These are phyloP conservation scores for Erebia epiphron DNA, from an alignment of 2,888 invertebrate species.

Conservation along the genomic window DNA sequence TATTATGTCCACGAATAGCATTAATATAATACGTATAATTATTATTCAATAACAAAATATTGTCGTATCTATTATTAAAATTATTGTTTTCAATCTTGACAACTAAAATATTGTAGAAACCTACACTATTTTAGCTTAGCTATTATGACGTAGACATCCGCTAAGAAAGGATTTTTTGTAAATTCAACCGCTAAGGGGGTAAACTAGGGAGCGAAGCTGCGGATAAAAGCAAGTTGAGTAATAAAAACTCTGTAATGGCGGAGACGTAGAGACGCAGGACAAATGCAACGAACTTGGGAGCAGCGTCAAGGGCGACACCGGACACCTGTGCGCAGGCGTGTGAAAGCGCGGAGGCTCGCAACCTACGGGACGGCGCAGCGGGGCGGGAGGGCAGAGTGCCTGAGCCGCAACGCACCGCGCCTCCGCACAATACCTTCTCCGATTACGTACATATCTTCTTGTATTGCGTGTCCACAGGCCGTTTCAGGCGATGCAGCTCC, in stretches of 20 bases:
- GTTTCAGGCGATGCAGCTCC: conserved; percentile 49
- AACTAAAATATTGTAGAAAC: not conserved
- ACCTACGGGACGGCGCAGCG: conserved; percentile 41
- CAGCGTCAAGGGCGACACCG: conserved; percentile 78
- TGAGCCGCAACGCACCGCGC: conserved; percentile 75
- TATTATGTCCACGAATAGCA: conserved; percentile 14
- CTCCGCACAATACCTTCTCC: conserved; percentile 78
- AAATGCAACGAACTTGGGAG: conserved; percentile 64
- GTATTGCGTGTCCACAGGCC: conserved; percentile 58
- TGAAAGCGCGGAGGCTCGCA: conserved; percentile 64
- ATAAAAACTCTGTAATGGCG: conserved; percentile 19
- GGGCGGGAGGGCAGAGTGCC: conserved; percentile 41
- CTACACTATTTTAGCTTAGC: too few relatives aligned
- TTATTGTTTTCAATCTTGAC: conserved; percentile 8
- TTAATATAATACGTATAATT: conserved; percentile 19
- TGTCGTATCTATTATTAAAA: conserved; percentile 16
- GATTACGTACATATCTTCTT: conserved; percentile 76
- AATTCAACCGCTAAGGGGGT: too few relatives aligned
- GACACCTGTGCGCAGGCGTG: conserved; percentile 81
- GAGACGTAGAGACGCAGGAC: conserved; percentile 45
- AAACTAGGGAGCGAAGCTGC: too few relatives aligned
- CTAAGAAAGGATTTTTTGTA: too few relatives aligned
- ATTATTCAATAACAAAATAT: conserved; percentile 18
- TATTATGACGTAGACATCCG: too few relatives aligned
- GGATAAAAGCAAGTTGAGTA: not conserved